Evolutionary conservation across 1,140 invertebrate genomes (phyloP).

Genomic region (Papilio helenus): DNA sequence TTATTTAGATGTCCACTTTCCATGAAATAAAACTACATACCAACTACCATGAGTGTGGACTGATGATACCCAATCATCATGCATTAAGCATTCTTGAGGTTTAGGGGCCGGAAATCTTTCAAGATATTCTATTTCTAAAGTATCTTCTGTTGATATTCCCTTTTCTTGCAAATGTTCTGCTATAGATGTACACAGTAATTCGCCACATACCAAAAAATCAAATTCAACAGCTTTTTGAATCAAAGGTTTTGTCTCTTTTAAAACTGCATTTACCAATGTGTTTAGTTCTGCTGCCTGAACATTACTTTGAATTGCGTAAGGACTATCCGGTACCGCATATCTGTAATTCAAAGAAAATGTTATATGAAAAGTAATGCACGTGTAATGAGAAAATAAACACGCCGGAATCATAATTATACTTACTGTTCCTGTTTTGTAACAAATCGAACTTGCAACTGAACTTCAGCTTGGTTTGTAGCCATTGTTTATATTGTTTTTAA

Average conservation of each 20-base stretch:
- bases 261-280: conserved; percentile 90
- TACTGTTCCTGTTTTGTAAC: conserved; percentile 92
- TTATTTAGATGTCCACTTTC: not conserved
- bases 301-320: conserved; percentile 90
- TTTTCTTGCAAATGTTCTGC: conserved; percentile 88
- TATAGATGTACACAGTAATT: conserved; percentile 89
- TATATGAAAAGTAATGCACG: conserved; percentile 5
- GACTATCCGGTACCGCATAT: conserved; percentile 93
- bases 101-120: conserved; percentile 93
- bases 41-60: conserved; percentile 90
- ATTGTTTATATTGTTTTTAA: conserved; percentile 44
- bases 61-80: conserved; percentile 98
- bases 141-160: conserved; percentile 88
- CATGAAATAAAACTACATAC: conserved; percentile 70
- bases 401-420: conserved; percentile 68
- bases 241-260: conserved; percentile 85
- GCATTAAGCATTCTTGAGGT: conserved; percentile 94
- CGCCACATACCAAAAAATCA: conserved; percentile 93
- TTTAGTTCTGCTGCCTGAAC: conserved; percentile 89
- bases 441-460: conserved; percentile 88
- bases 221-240: conserved; percentile 87
- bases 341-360: conserved; percentile 81
- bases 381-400: conserved; percentile 38
- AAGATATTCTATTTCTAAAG: conserved; percentile 95
- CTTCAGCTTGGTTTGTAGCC: conserved; percentile 60